Evolutionary conservation across 2,797 vertebrate species (phyloP), one percentile per base, ranked within the genome.

Genomic region (Schizopygopsis malacanthus): DNA sequence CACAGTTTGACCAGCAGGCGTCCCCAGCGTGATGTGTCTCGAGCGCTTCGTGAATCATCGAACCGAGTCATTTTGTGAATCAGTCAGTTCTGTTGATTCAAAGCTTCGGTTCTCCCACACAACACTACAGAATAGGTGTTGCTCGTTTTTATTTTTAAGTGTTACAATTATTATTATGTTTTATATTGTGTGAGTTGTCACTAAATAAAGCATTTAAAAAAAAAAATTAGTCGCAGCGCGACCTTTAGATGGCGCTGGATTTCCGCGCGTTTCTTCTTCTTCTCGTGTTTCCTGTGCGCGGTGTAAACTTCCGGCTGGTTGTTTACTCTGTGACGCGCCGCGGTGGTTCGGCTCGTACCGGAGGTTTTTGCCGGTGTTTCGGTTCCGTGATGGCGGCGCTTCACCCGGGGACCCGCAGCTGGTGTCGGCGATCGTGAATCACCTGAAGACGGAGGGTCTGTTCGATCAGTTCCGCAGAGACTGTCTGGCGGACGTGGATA

Each of bases 381-480:
- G 25, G 6, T 20, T 22, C 63, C 47, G 76, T 73, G 61, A 96
- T 96, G 96, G 93, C 95, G 3, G 94, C 93, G 88, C 92, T 96
- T 84, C 94, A 95, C 0, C 97, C 28, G 96, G 97, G 56, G 97
- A 99, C 90, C 97, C 98, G 0, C 97, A 98, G 93, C 92, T 99
- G 72, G 98, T 99, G 82, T 96, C 97, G 3, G 97, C 98, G 96
- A 99, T 99, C 92, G 97, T 99, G 41, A 97, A 91, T 88, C 98
- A 98, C 91, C 94, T 99, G 85, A 99, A 99, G 94, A 98, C 97
- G 54, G 97, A 98, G 90, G 98, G 98, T 1, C 96, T 99, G 28
- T 99, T 99, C 91, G 98, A 99, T 92, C 98, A 99, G 94, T 99
- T 99, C 92, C 95, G 98, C 88, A 95, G 98, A 87, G 98, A 99